Base-by-base conservation (phyloP, 2,888 invertebrate genomes). In the Thumatha senex region DNA sequence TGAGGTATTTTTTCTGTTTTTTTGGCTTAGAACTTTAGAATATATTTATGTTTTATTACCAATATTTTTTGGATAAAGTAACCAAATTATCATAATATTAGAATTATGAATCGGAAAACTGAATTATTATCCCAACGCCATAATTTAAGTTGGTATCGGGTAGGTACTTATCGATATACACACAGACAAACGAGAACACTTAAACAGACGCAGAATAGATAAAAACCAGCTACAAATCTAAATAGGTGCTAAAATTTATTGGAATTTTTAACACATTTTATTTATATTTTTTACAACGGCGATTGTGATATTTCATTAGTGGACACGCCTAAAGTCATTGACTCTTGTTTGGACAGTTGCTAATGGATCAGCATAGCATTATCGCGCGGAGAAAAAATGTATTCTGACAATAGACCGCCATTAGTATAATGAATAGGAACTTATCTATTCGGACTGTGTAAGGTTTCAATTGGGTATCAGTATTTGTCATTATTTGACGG, bases 381-480 rank as follows among this genome's bases (percentile, higher is more conserved):
- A 64, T 63, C 64, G 59, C 62, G 46, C 58, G 54, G 48, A 62
- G 64, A 67, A 65, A 63, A 63, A 64, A 61, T 40, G 56, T 58
- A 71, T 69, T 67, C 63, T 64, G 62, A 80, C 78, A 76, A 74
- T 74, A 76, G 78, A 64, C 70, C 66, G 64, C 79, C 82, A 84
- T 82, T 82, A 83, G 72, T 67, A 66, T 74, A 78, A 78, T 81
- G 75, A 82, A 84, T 77, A 59, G 64, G 63, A 63, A 69, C 63
- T 44, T 44, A 43, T 13, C 60, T 63, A 77, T 73, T 70, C 64
- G 56, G 63, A 67, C 73, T 67, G 74, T 48, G 61, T 62, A 61
- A 70, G 70, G 74, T 78, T 78, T 76, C 75, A 74, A 74, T 77
- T 71, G 67, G 56, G 62, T 66, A 73, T 73, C 72, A 63, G 63